A percentile compares a stretch with the other conserved stretches of the same genome.
phyloP scores from a whole-genome alignment of 1,140 invertebrate genomes.

The Paraescarpia echinospica region DNA sequence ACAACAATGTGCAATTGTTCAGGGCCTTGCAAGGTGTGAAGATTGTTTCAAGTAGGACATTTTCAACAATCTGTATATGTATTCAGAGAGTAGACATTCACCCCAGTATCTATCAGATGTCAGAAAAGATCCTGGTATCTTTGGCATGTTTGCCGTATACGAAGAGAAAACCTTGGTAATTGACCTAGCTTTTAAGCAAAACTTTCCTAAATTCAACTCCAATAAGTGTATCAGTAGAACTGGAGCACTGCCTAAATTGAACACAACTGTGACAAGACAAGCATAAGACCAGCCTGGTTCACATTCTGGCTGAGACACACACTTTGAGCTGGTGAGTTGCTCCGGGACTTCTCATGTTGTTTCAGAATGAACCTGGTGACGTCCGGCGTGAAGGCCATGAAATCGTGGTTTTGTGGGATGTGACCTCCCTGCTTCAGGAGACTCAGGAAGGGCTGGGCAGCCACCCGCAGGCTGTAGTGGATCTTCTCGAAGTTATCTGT shows the following conservation, averaged over 20 bases:
- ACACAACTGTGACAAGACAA: neutral
- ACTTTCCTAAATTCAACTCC: neutral
- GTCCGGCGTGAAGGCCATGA: constrained; percentile 24
- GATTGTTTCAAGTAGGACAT: neutral
- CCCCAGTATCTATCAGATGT: too few species aligned
- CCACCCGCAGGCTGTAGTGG: neutral
- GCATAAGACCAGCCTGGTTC: neutral
- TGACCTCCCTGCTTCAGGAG: constrained; percentile 1
- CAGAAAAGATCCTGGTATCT: too few species aligned
- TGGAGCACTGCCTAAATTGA: neutral
- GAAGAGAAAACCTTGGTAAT: too few species aligned
- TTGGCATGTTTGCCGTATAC: too few species aligned
- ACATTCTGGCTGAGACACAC: neutral
- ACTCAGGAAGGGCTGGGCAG: constrained; percentile 33
- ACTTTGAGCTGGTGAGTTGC: neutral
- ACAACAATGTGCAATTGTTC: neutral
- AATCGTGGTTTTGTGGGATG: constrained; percentile 6
- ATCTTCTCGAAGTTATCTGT: neutral
- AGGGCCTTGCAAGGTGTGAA: neutral
- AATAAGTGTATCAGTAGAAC: neutral
- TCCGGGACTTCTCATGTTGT: constrained; percentile 27
- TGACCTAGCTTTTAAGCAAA: neutral
- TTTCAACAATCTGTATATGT: neutral
- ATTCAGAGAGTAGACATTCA: too few species aligned
- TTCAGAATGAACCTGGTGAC: constrained; percentile 27